Base-by-base conservation (phyloP, 2,888 invertebrate species). In the Erebia palarica region DNA sequence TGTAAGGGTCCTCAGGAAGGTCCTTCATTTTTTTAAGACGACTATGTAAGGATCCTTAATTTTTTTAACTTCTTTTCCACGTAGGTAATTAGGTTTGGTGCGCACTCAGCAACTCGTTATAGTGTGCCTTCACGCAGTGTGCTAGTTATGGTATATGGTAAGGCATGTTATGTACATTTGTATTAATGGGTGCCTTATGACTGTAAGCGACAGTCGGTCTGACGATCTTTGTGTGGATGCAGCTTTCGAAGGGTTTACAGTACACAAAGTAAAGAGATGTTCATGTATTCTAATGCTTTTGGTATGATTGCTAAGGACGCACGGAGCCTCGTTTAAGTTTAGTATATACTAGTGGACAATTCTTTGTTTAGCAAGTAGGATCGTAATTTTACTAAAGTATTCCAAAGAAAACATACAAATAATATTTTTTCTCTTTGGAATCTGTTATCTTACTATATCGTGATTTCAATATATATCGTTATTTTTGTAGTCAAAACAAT, bases 101-200 rank as follows among this genome's bases (percentile, higher is more conserved):
- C 80, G 77, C 75, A 76, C 78, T 49, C 63, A 21, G 47, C 61
- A 44, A 47, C 47, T 78, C 80, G 81, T 81, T 82, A 77, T 80
- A 78, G 81, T 82, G 85, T 82, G 80, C 75, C 78, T 74, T 73
- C 69, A 78, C 81, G 81, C 82, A 82, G 68, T 76, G 85, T 83
- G 84, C 82, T 77, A 78, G 82, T 79, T 73, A 70, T 71, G 71
- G 77, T 21, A 18, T 9, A 64, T 69, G 75, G 75, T 67, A 69
- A 71, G 78, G 78, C 66, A 79, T 79, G 80, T 78, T 85, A 86
- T 86, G 84, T 86, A 85, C 82, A 86, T 86, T 84, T 78, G 76
- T 73, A 75, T 70, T 65, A 75, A 76, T 75, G 80, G 18, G 72
- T 69, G 72, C 66, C 47, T 36, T 42, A 36, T 36, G 47, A 65